Percentiles rank a stretch among this genome's conserved stretches.
phyloP scores from a whole-genome alignment of 2,888 invertebrate genomes.

The Caradrina kadenii region DNA sequence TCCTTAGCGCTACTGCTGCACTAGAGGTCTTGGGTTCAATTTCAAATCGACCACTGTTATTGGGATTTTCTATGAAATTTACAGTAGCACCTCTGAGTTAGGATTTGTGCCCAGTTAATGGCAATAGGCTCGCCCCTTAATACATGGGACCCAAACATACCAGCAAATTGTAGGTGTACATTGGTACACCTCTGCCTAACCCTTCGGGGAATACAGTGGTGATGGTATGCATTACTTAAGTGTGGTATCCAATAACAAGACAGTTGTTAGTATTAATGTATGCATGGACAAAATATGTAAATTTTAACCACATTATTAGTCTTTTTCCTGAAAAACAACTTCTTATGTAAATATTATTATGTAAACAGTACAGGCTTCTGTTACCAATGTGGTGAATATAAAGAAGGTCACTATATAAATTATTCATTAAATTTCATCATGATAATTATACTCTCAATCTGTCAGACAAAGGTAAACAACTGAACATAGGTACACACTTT shows the following conservation, averaged over 20 bases:
- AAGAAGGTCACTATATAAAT: not conserved
- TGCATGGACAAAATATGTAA: not conserved
- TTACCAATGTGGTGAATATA: not conserved
- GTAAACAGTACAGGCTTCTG: constrained; percentile 1
- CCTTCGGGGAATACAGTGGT: too few relatives aligned
- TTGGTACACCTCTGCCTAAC: too few relatives aligned
- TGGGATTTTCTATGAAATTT: too few relatives aligned
- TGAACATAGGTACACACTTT: constrained; percentile 3
- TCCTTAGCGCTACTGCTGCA: too few relatives aligned
- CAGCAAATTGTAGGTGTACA: too few relatives aligned
- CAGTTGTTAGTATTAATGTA: not conserved
- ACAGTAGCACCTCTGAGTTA: too few relatives aligned
- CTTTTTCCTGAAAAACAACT: constrained; percentile 7
- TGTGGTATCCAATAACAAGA: not conserved
- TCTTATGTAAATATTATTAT: not conserved
- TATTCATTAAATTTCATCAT: not conserved
- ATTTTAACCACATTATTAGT: not conserved
- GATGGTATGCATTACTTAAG: too few relatives aligned
- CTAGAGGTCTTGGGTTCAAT: too few relatives aligned
- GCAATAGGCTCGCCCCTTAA: too few relatives aligned
- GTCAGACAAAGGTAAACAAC: not conserved
- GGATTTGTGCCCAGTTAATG: too few relatives aligned
- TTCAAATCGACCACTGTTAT: too few relatives aligned
- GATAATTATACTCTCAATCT: not conserved
- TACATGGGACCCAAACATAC: too few relatives aligned